Base-by-base conservation (phyloP, 2,113 vertebrate genomes). In the Haemorhous mexicanus region DNA sequence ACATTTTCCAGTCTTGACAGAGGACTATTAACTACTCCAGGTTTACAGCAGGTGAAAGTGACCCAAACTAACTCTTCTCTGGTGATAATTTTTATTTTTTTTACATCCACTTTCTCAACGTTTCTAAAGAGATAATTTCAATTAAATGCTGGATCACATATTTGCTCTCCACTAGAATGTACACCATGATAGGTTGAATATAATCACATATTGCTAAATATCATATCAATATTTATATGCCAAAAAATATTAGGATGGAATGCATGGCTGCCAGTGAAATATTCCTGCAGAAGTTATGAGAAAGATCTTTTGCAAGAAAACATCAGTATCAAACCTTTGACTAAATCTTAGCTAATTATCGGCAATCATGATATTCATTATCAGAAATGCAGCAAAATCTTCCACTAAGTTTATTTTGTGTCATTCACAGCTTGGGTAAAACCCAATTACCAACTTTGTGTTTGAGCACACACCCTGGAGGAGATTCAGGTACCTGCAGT, bases 31-130 rank as follows among this genome's bases (percentile, higher is more conserved):
- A 85, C 32, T 47, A 44, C 20, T 20, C 22, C 12, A 72, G 32
- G 68, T 75, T 64, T 49, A 69, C 21, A 76, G 22, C 15, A 72
- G 58, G 58, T 75, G n/a, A 95, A 90, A 93, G 53, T 70, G 33
- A 84, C 24, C 26, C 9, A 44, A 56, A 35, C 41, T 37, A 89
- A 61, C 19, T 19, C 26, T 75, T 55, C 46, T 75, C 35, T 53
- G 15, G 46, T 22, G 19, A 0, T 27, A 67, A 26, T 30, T 15
- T 30, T 55, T 33, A 7, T 43, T 43, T 43, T 70, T 46, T 26
- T 14, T 9, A 1, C 37, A 33, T 1, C 3, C 5, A 50, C 2
- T 4, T 61, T 72, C 19, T 84, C 23, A 24, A 27, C 8, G 2
- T 69, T 91, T 80, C 35, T 20, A 62, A 52, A 55, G 22, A 89